phyloP scores from a whole-genome alignment of 2,113 vertebrate genomes.

The Halichoeres trimaculatus region DNA sequence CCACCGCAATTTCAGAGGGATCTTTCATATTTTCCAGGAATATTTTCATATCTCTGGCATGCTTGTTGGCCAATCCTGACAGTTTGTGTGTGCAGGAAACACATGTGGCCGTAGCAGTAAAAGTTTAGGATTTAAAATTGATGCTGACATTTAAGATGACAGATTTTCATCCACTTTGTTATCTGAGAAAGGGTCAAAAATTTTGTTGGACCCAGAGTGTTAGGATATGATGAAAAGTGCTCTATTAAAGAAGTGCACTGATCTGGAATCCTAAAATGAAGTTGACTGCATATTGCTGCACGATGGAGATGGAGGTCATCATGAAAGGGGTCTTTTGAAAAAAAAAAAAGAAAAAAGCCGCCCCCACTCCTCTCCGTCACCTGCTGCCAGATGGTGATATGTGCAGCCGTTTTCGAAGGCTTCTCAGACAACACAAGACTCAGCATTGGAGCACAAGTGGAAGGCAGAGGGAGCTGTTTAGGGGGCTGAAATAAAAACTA shows the following conservation, averaged over 20 bases:
- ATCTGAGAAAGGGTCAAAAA: conserved; percentile 1
- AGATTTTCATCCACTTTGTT: conserved; percentile 9
- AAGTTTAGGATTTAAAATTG: conserved; percentile 24
- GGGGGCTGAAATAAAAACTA: conserved; percentile 92
- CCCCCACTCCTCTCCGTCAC: conserved; percentile 63
- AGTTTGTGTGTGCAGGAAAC: neutral
- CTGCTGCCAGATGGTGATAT: conserved; percentile 72
- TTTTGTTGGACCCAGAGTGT: conserved; percentile 11
- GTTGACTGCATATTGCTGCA: conserved; percentile 52
- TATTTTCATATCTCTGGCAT: conserved; percentile 14
- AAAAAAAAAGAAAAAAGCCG: conserved; percentile 43
- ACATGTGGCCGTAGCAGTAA: neutral
- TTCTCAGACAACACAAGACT: conserved; percentile 64
- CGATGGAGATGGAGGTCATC: conserved; percentile 69
- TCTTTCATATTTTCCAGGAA: neutral
- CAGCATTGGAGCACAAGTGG: conserved; percentile 59
- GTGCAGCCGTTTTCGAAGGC: conserved; percentile 42
- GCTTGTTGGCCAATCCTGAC: neutral
- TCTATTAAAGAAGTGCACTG: conserved; percentile 38
- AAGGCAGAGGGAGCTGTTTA: conserved; percentile 85
- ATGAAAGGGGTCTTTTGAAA: conserved; percentile 53
- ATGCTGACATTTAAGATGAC: neutral
- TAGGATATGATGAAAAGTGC: conserved; percentile 41
- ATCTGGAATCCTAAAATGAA: conserved; percentile 64
- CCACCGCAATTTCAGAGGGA: neutral